Evolutionary conservation across 2,888 invertebrate genomes (phyloP).

Genomic region (Pseudococcus longispinus): DNA sequence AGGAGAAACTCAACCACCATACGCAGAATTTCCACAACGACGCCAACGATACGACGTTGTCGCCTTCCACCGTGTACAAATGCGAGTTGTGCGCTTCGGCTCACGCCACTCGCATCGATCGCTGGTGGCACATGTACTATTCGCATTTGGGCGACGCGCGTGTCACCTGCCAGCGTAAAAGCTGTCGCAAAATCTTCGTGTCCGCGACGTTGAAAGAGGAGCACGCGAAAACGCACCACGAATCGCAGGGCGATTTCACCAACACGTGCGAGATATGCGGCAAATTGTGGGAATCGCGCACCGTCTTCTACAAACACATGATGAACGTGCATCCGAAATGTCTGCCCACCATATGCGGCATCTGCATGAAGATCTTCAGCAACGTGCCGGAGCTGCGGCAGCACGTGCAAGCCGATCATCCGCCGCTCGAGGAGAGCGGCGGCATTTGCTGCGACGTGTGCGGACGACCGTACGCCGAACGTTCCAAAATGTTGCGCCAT

Average conservation of each 20-base stretch:
- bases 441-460: conserved; percentile 65
- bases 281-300: conserved; percentile 66
- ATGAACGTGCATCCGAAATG: conserved; percentile 66
- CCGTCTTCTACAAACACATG: conserved; percentile 66
- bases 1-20: conserved; percentile 65
- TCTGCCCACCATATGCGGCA: conserved; percentile 65
- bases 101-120: conserved; percentile 65
- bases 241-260: conserved; percentile 63
- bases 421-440: conserved; percentile 65
- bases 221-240: conserved; percentile 63
- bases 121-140: conserved; percentile 65
- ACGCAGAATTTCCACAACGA: conserved; percentile 63
- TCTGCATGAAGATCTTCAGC: conserved; percentile 65
- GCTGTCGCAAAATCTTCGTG: conserved; percentile 63
- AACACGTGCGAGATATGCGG: conserved; percentile 64
- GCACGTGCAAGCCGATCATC: conserved; percentile 64
- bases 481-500: conserved; percentile 66
- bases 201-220: conserved; percentile 64
- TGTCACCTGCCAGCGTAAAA: conserved; percentile 59
- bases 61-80: conserved; percentile 59
- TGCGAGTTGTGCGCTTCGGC: conserved; percentile 66
- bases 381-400: conserved; percentile 63
- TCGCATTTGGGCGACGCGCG: conserved; percentile 63
- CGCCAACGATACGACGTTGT: conserved; percentile 31
- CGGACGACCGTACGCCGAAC: conserved; percentile 65